A percentile compares a stretch with the other conserved stretches of the same genome.
Evolutionary conservation across 1,140 invertebrate species (phyloP).

Genomic region (Hirudo medicinalis): DNA sequence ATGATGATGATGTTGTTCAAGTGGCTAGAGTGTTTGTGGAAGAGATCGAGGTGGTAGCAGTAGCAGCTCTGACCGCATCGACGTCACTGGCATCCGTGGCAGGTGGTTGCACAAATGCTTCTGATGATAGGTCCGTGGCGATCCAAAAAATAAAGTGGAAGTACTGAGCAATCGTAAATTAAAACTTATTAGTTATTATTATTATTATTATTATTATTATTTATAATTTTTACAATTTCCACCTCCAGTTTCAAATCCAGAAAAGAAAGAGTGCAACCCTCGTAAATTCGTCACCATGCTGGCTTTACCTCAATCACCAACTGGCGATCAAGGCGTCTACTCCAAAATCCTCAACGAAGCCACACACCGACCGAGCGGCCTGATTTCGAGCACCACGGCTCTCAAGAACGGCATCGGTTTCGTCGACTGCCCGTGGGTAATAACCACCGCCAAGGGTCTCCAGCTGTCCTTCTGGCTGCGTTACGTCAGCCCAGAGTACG

Average conservation of each 20-base stretch:
- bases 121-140: no score
- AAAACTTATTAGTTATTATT: no score
- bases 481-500: neutral
- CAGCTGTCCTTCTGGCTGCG: constrained; percentile 1
- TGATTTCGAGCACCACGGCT: neutral
- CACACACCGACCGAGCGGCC: neutral
- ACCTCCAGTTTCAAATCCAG: neutral
- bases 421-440: constrained; percentile 11
- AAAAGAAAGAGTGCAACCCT: neutral
- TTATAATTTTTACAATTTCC: no score
- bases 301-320: neutral
- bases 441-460: neutral
- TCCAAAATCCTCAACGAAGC: neutral
- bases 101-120: no score
- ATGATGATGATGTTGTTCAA: no score
- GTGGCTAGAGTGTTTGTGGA: no score
- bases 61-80: no score
- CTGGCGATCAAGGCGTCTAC: neutral
- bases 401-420: constrained; percentile 8
- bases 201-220: no score
- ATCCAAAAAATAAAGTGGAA: no score
- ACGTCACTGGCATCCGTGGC: no score
- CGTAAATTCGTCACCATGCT: neutral
- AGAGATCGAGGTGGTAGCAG: no score
- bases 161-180: no score